phyloP scores from a whole-genome alignment of 2,113 vertebrate genomes.

The Mesoclemmys tuberculata region DNA sequence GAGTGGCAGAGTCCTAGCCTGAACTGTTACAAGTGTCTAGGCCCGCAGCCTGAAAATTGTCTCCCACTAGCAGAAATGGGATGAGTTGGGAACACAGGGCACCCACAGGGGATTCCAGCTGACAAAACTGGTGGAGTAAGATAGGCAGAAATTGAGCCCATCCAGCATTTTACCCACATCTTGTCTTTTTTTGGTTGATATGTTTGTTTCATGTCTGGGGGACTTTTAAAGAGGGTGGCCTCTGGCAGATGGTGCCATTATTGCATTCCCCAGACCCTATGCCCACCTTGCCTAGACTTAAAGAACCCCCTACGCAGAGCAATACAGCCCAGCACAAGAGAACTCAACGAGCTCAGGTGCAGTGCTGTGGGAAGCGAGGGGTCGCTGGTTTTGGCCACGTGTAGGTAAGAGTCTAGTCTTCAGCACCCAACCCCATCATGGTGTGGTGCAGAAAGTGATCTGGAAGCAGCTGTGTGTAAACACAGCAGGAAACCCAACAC shows the following conservation, averaged over 20 bases:
- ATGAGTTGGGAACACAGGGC: neutral
- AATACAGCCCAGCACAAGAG: neutral
- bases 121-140: neutral
- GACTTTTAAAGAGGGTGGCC: neutral
- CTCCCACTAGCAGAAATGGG: neutral
- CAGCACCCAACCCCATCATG: neutral
- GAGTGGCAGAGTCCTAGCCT: neutral
- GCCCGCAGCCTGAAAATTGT: neutral
- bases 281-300: neutral
- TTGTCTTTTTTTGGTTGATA: neutral
- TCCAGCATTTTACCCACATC: neutral
- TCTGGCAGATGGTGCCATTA: neutral
- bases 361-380: neutral
- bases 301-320: neutral
- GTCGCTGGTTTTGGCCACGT: neutral
- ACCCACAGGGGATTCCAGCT: neutral
- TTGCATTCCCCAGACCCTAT: neutral
- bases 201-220: neutral
- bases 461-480: neutral
- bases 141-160: neutral
- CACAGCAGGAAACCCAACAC: neutral
- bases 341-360: neutral
- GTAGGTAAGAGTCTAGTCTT: neutral
- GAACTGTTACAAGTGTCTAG: fast-evolving
- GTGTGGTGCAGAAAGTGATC: neutral